Percentiles rank a stretch among this genome's conserved stretches.
phyloP scores from a whole-genome alignment of 2,113 vertebrate species.

The Oncorhynchus kisutch region DNA sequence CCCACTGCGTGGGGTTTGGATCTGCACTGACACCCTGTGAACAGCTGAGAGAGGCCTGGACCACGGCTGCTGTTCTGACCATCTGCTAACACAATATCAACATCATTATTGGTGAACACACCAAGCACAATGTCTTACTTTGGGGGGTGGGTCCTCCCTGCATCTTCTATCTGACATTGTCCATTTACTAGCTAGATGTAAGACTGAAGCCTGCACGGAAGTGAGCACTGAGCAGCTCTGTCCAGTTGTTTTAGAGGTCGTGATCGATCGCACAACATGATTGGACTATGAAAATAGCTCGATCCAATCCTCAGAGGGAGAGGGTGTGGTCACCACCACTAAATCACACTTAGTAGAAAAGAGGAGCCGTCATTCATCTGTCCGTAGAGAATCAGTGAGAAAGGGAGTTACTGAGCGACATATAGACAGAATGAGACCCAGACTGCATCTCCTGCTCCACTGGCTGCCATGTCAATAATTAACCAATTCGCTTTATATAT shows the following conservation, averaged over 20 bases:
- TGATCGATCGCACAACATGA: not conserved
- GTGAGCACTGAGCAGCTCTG: not conserved
- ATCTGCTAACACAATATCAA: not conserved
- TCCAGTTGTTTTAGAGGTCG: not conserved
- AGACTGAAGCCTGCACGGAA: not conserved
- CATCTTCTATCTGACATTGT: not conserved
- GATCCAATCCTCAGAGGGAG: no score
- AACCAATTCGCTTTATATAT: constrained; percentile 20
- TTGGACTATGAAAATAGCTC: not conserved
- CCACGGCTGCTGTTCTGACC: not conserved
- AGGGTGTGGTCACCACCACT: no score
- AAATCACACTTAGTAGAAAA: no score
- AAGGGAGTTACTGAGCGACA: constrained; percentile 34
- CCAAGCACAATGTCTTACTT: not conserved
- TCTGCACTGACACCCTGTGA: not conserved
- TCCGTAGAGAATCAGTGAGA: constrained; percentile 7
- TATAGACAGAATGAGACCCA: constrained; percentile 38
- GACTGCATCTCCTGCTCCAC: not conserved
- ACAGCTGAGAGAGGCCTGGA: not conserved
- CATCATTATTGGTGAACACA: not conserved
- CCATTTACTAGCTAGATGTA: not conserved
- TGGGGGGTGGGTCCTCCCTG: no score
- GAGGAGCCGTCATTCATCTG: not conserved
- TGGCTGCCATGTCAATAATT: constrained; percentile 17
- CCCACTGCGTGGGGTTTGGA: constrained; percentile 25